These are phyloP conservation scores for Colossoma macropomum DNA, from an alignment of 2,113 vertebrate species.

Conservation along the genomic window DNA sequence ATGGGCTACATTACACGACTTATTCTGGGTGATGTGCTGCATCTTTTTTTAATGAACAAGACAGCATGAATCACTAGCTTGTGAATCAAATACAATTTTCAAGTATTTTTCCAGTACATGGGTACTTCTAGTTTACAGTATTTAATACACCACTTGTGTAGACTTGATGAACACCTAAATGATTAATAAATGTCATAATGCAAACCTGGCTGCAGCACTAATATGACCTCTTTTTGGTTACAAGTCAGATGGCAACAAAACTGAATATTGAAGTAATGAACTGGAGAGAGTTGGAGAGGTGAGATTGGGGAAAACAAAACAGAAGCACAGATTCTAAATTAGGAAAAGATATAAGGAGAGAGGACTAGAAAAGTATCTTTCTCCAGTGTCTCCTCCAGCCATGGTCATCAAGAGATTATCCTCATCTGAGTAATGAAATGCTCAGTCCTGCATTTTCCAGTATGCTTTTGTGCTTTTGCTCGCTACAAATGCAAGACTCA, in stretches of 20 bases:
- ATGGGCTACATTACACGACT: neutral
- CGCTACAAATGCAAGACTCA: neutral
- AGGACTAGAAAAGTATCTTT: conserved; percentile 27
- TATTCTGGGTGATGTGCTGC: too few relatives aligned
- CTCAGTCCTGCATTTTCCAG: conserved; percentile 26
- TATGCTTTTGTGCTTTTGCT: neutral
- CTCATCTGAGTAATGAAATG: conserved; percentile 71
- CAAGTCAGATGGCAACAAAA: neutral
- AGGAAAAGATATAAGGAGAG: conserved; percentile 41
- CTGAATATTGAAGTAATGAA: neutral
- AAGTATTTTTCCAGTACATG: too few relatives aligned
- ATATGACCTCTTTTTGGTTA: neutral
- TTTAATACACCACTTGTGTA: neutral
- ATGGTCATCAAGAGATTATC: conserved; percentile 64
- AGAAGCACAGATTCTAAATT: conserved; percentile 38
- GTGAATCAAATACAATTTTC: too few relatives aligned
- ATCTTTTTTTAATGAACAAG: too few relatives aligned
- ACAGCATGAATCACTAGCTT: too few relatives aligned
- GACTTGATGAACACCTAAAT: too few relatives aligned
- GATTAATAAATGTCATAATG: neutral
- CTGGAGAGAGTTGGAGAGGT: neutral
- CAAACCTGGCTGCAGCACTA: neutral
- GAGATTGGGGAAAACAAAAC: conserved; percentile 30
- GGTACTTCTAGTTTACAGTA: too few relatives aligned
- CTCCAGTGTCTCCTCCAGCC: conserved; percentile 58